phyloP scores from a whole-genome alignment of 2,113 vertebrate genomes.

The Sylvietta virens region DNA sequence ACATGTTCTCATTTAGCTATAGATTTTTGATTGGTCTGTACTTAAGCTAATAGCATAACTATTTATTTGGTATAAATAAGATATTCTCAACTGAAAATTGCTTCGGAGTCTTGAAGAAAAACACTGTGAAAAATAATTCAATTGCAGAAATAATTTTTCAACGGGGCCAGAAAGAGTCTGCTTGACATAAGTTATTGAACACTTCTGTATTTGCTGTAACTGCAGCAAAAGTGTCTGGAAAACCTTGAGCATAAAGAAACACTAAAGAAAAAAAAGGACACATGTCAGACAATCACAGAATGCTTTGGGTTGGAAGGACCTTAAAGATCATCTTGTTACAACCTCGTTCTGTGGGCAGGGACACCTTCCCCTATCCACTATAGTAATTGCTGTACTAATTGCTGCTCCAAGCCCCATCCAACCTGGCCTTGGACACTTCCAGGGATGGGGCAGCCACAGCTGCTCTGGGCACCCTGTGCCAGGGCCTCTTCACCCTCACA shows the following conservation, averaged over 20 bases:
- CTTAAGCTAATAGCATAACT: conserved; percentile 53
- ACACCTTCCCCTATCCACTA: background rate
- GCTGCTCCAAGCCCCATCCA: rapidly evolving
- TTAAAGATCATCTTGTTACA: background rate
- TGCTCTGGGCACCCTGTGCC: background rate
- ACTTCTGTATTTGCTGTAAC: background rate
- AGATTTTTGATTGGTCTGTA: conserved; percentile 45
- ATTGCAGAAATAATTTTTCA: background rate
- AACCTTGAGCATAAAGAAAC: background rate
- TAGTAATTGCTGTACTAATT: no score
- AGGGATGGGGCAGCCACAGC: background rate
- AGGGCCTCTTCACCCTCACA: background rate
- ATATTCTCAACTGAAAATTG: background rate
- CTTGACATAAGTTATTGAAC: background rate
- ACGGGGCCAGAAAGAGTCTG: background rate
- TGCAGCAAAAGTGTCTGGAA: background rate
- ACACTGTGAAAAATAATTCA: background rate
- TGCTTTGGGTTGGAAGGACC: background rate
- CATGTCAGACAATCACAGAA: background rate
- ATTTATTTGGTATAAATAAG: conserved; percentile 52
- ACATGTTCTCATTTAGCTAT: conserved; percentile 29
- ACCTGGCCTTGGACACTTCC: background rate
- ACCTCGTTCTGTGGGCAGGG: background rate
- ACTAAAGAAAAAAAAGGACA: background rate
- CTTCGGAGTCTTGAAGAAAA: conserved; percentile 10